Base-by-base conservation (phyloP, 2,888 invertebrate species). In the Drosophila differens region DNA sequence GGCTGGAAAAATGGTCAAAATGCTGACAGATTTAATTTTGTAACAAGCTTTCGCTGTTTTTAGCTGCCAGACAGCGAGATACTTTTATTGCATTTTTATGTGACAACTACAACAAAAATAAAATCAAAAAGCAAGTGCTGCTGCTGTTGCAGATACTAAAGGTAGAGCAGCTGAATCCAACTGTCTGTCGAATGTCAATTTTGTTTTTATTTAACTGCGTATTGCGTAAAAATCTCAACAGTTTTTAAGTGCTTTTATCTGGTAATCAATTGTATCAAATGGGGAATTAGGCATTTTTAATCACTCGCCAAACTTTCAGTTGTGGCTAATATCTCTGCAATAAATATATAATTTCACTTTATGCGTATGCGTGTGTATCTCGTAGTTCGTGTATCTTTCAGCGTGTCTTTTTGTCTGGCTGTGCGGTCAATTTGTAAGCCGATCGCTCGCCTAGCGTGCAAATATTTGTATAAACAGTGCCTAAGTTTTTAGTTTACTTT, bases 71-170 rank as follows among this genome's bases (percentile, higher is more conserved):
- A 55, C 74, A 70, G 35, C 37, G 66, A 81, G 74, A 82, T 79
- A 69, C 85, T 78, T 78, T 85, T 85, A 88, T 88, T 85, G 83
- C 85, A 85, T 83, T 90, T 90, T 88, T 88, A 83, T 79, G 85
- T 79, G 90, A 88, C 87, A 88, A 73, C 81, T 81, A 65, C 63
- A 60, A 53, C 32, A 35, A 5, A 22, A 52, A 37, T 30, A 41
- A 57, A 19, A 57, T 2, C 4, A 25, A 16, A 22, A 9, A 16
- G 9, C 41, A 9, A 41, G 0, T 30, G 28, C 28, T 58, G 33
- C 49, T 32, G 39, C 39, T 10, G 9, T 4, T 22, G 22, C 49
- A 49, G 30, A 49, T 49, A 49, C 61, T 28, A 62, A 32, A 37
- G 39, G n/a, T 5, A 49, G 12, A 25, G 35, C 12, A 7, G 62